Evolutionary conservation across 2,113 vertebrate species (phyloP), one percentile per base, ranked within the genome.

Genomic region (Ailurus styani): DNA sequence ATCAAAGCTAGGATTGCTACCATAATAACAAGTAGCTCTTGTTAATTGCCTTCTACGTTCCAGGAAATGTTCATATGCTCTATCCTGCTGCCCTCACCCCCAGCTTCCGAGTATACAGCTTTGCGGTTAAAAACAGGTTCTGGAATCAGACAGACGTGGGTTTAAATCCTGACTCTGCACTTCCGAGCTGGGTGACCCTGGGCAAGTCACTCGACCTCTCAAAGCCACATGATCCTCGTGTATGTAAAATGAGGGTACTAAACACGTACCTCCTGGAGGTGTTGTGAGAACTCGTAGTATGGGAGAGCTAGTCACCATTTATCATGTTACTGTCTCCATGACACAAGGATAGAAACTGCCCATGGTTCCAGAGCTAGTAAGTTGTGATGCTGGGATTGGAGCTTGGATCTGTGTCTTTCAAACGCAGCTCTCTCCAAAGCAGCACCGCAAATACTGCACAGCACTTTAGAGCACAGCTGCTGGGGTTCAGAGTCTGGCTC

Each of bases 121-220:
- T 72, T 93, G 79, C 87, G 23, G 54, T 64, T 97, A 31, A 93
- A 95, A 89, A 77, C 50, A 72, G 45, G 37, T 57, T 84, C 73
- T 92, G 13, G 40, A 79, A 64, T 87, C n/a, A 62, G 55, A 75
- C 29, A 50, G 25, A 81, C 37, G 15, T 29, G 27, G 7, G 12
- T 96, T 96, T 87, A 60, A 93, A 45, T 90, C 40, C 79, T n/a
- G 45, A 75, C 79, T 87, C 29, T 96, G 50, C 17, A 42, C 20
- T 92, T 93, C n/a, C 50, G 77, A 20, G 3, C 55, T 55, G 17
- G 79, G 57, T 95, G 87, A 25, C 70, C 45, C 52, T 83, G 11
- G 21, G 54, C 27, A 62, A 87, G 37, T 81, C 55, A 88, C 9
- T 90, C 21, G 29, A 23, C 3, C 31, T 97, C 79, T 94, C 79